Percentiles rank a stretch among this genome's conserved stretches.
Evolutionary conservation across 2,888 invertebrate species (phyloP).

Genomic region (Drosophila aldrichi): DNA sequence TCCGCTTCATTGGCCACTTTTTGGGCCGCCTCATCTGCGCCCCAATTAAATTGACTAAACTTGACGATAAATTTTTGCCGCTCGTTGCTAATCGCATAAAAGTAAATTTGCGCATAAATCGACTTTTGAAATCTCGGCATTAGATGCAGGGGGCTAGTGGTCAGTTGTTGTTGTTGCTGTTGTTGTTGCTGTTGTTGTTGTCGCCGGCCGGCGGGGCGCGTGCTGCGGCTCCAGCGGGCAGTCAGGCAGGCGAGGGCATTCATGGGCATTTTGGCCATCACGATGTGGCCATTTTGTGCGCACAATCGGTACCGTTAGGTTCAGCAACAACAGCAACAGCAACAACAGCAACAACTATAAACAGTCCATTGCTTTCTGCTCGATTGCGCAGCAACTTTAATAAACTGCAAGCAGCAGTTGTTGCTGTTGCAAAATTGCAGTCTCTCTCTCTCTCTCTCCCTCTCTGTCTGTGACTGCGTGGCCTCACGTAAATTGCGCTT

Average conservation of each 20-base stretch:
- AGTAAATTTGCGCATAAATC: constrained; percentile 81
- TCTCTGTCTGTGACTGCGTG: constrained; percentile 58
- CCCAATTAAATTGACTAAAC: constrained; percentile 81
- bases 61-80: constrained; percentile 75
- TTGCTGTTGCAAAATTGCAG: constrained; percentile 21
- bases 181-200: constrained; percentile 9
- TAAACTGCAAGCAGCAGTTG: constrained; percentile 73
- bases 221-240: too few species aligned
- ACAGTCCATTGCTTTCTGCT: constrained; percentile 64
- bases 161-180: constrained; percentile 14
- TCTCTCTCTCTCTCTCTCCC: background rate
- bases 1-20: constrained; percentile 32
- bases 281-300: constrained; percentile 79
- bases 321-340: constrained; percentile 35
- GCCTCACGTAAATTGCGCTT: constrained; percentile 75
- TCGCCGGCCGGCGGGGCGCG: constrained; percentile 59
- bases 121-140: constrained; percentile 65
- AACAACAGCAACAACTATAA: constrained; percentile 45
- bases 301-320: constrained; percentile 80
- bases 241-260: background rate
- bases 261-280: constrained; percentile 63
- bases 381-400: constrained; percentile 78
- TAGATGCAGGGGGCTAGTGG: constrained; percentile 22
- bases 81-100: constrained; percentile 81
- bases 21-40: constrained; percentile 53